These are phyloP conservation scores for Bergia puertoricense DNA, from an alignment of 92 coral and sea anemone species.

Conservation along the genomic window DNA sequence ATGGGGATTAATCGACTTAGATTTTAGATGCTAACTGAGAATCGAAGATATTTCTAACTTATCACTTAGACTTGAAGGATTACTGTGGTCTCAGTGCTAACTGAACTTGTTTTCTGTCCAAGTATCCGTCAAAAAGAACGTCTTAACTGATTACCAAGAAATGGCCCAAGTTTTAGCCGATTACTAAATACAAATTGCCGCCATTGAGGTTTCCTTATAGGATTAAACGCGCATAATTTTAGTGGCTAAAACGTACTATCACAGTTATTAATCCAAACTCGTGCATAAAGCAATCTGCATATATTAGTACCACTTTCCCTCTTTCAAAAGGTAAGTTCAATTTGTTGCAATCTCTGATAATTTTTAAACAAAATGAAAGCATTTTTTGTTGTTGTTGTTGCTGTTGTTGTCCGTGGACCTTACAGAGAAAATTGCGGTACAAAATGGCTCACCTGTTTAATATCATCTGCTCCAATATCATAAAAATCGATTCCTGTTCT, in stretches of 20 bases:
- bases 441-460: constrained; percentile 46
- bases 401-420: not conserved
- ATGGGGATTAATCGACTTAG: too few species aligned
- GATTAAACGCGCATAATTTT: not conserved
- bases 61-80: not conserved
- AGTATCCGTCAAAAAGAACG: too few species aligned
- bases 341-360: too few species aligned
- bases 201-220: not conserved
- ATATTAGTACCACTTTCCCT: too few species aligned
- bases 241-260: not conserved
- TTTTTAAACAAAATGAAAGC: not conserved
- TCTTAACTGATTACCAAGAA: not conserved
- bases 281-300: too few species aligned
- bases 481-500: constrained; percentile 42
- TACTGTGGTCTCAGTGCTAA: too few species aligned
- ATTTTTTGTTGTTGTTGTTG: not conserved
- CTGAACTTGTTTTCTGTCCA: not conserved
- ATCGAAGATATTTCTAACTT: not conserved
- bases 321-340: too few species aligned
- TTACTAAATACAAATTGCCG: not conserved
- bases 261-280: too few species aligned
- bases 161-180: not conserved
- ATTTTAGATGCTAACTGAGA: not conserved
- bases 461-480: constrained; percentile 33
- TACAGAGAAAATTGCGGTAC: not conserved